Conservation (phyloP, 2,113 vertebrate genomes). For the Morone saxatilis region DNA sequence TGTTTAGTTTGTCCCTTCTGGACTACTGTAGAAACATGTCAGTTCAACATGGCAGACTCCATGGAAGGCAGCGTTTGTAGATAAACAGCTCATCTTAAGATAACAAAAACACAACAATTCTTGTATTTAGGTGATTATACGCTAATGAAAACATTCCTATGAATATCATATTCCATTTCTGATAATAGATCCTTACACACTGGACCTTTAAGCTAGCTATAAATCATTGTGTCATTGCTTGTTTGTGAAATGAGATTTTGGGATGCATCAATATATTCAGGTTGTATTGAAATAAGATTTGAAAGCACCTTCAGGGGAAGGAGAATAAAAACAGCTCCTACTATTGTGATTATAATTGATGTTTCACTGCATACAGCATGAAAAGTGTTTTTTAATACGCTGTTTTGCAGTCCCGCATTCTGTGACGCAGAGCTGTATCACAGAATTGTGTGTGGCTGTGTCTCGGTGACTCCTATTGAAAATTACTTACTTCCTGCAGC, state of each 20-base stretch:
- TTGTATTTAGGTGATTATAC: too few relatives aligned
- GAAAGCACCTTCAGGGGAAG: not conserved
- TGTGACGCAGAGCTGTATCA: not conserved
- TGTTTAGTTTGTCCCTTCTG: too few relatives aligned
- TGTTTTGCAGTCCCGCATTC: not conserved
- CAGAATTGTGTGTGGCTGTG: not conserved
- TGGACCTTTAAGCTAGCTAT: not conserved
- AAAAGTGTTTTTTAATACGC: not conserved
- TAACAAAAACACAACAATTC: too few relatives aligned
- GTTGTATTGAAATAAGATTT: not conserved
- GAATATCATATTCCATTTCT: too few relatives aligned
- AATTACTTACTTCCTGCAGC: conserved; percentile 6
- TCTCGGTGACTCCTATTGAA: not conserved
- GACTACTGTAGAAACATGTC: too few relatives aligned
- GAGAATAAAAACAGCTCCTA: not conserved
- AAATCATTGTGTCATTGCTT: not conserved
- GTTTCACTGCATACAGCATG: not conserved
- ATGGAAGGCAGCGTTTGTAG: too few relatives aligned
- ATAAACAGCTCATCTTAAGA: too few relatives aligned
- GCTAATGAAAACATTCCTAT: too few relatives aligned
- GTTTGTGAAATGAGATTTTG: not conserved
- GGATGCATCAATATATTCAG: not conserved
- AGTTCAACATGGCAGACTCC: too few relatives aligned
- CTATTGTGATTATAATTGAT: not conserved
- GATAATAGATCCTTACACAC: too few relatives aligned